Evolutionary conservation across 2,797 vertebrate species (phyloP), one percentile per base, ranked within the genome.

Genomic region (Coracias cyanogaster): DNA sequence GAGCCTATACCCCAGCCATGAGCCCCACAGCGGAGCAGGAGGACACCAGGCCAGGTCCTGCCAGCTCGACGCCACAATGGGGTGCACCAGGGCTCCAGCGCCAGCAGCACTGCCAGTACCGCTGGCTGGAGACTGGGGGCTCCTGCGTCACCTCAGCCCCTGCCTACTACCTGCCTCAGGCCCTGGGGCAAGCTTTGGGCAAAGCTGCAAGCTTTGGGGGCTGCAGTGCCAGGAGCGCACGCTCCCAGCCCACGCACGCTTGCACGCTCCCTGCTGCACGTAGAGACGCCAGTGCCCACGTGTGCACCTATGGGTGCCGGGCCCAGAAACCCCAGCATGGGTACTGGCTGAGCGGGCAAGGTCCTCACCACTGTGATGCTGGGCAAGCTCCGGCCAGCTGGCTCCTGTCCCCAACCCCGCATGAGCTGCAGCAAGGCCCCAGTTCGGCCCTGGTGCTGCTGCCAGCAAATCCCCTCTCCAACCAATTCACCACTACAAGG

Each of bases 231-330:
- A 33, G 55, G n/a, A 57, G 55, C 54, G 31, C n/a, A 22, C 1
- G 0, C 4, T 21, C 45, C 31, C 67, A 33, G 17, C 18, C 45
- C 0, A 0, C 1, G 3, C 26, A 24, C 1, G 0, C 18, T n/a
- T 1, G 6, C 66, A 35, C 0, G 0, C 49, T 85, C 55, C 60
- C 41, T 0, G 1, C 39, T 0, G 1, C 60, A n/a, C 0, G 0
- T 5, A 28, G 33, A 73, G 58, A 65, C 8, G 2, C 46, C 37
- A 70, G 52, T 2, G 2, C n/a, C 46, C 46, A 35, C 4, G 3
- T 8, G 45, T 0, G 2, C 1, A 3, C 61, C 78, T 37, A 7
- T 0, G 3, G 43, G 37, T 49, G 28, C 61, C 0, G 0, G 29
- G 49, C 54, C 26, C 33, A 55, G 61, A 41, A 35, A 26, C 26